A percentile compares a stretch with the other conserved stretches of the same genome.
Conservation (phyloP, 2,797 vertebrate genomes). For the Sciaenops ocellatus region DNA sequence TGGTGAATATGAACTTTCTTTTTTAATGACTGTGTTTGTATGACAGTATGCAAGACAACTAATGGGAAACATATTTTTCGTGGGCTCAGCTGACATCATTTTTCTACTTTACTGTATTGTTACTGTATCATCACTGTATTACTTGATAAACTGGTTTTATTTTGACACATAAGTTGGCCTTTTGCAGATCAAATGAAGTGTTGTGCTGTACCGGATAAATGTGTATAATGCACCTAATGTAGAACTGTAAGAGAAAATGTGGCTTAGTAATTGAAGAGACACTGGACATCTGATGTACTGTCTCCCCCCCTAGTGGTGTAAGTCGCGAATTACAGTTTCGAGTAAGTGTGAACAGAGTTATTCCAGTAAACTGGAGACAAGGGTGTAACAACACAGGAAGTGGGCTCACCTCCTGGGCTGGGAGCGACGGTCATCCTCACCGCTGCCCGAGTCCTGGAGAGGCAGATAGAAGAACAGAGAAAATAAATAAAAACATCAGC, state of each 20-base stretch:
- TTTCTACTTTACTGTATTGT: no score
- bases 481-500: background rate
- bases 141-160: background rate
- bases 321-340: conserved; percentile 32
- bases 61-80: background rate
- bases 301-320: conserved; percentile 80
- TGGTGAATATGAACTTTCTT: background rate
- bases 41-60: background rate
- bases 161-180: background rate
- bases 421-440: conserved; percentile 94
- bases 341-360: background rate
- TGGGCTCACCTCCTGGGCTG: conserved; percentile 92
- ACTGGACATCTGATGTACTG: conserved; percentile 46
- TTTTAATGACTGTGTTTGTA: background rate
- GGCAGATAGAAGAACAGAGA: background rate
- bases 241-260: background rate
- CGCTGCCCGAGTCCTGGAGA: conserved; percentile 93
- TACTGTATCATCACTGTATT: no score
- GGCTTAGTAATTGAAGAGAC: background rate
- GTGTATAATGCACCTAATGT: background rate
- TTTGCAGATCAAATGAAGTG: background rate
- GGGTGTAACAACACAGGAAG: conserved; percentile 38
- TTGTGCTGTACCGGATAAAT: background rate
- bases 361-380: conserved; percentile 31
- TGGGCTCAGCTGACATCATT: background rate